Base-by-base conservation (phyloP, 2,113 vertebrate genomes). In the Chauna torquata region DNA sequence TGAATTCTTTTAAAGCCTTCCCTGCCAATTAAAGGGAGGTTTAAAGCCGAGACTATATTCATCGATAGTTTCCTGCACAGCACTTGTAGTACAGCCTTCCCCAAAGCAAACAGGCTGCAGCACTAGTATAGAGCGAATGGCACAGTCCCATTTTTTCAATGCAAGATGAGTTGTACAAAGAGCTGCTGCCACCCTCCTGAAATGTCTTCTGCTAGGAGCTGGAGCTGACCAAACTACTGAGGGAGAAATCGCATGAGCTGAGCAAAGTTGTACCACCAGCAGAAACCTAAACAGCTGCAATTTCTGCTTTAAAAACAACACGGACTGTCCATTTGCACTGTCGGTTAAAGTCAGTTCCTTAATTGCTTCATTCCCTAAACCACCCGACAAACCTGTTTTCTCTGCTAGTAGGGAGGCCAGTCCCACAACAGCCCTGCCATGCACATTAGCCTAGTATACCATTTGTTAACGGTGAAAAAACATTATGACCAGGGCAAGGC, bases 1-100 rank as follows among this genome's bases (percentile, higher is more conserved):
- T 94, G 88, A 72, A 76, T 66, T 89, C 84, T 85, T 95, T 50
- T 59, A 77, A 79, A 89, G 55, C 32, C 44, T 78, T 83, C n/a
- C 45, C 69, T 44, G 45, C 15, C 68, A 79, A 15, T 57, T 69
- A 66, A 42, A 72, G 45, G 24, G 34, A 89, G 8, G 13, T 7
- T 12, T 66, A 83, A 88, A 84, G 58, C 52, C 64, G 23, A 58
- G 61, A 36, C 16, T 49, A 57, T n/a, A 36, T 3, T 91, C 65
- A 91, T 49, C 57, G 57, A 11, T 66, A 32, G 40, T 23, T 72
- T 38, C n/a, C 64, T 30, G n/a, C 5, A 54, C 36, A 78, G 68
- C 42, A 81, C 65, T 42, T 38, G 23, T 5, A 69, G 34, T 9
- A 64, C 23, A 71, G 32, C 6, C 42, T 24, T 54, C 32, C 47